Percentiles rank a stretch among this genome's conserved stretches.
These are phyloP conservation scores for Lophochroa leadbeateri DNA, from an alignment of 2,113 vertebrate genomes.

Conservation along the genomic window DNA sequence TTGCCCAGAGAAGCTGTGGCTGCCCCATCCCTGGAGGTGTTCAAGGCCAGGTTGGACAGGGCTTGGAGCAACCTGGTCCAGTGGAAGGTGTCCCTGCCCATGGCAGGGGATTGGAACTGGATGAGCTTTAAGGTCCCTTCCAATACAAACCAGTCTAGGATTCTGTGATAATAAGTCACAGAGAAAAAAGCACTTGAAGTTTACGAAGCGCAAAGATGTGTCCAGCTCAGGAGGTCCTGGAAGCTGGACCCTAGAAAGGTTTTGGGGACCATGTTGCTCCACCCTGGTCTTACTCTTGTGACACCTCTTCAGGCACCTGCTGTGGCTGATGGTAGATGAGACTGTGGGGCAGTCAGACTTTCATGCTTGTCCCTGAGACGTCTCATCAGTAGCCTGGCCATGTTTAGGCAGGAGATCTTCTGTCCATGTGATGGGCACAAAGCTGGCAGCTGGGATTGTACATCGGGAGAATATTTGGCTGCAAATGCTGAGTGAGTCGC, in stretches of 20 bases:
- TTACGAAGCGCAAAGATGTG: fast-evolving
- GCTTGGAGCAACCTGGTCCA: not conserved
- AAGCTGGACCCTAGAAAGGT: not conserved
- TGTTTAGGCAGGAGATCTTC: fast-evolving
- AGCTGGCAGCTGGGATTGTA: not conserved
- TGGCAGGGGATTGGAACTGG: not conserved
- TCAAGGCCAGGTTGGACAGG: not conserved
- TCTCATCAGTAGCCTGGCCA: fast-evolving
- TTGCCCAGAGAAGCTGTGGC: not conserved
- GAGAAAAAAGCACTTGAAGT: not conserved
- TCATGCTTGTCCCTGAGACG: not conserved
- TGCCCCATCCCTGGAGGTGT: not conserved
- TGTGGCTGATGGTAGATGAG: fast-evolving
- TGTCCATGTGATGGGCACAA: fast-evolving
- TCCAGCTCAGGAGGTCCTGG: not conserved
- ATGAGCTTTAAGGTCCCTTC: not conserved
- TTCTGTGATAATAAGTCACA: not conserved
- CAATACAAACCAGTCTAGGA: not conserved
- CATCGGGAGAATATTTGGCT: not conserved
- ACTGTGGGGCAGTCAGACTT: fast-evolving
- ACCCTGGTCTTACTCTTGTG: not conserved
- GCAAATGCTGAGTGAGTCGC: not conserved
- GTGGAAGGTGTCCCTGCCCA: not conserved
- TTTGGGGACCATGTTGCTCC: not conserved
- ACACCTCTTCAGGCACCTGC: not conserved